phyloP scores from a whole-genome alignment of 2,113 vertebrate genomes.

The Cryptomyrus ogoouensis region DNA sequence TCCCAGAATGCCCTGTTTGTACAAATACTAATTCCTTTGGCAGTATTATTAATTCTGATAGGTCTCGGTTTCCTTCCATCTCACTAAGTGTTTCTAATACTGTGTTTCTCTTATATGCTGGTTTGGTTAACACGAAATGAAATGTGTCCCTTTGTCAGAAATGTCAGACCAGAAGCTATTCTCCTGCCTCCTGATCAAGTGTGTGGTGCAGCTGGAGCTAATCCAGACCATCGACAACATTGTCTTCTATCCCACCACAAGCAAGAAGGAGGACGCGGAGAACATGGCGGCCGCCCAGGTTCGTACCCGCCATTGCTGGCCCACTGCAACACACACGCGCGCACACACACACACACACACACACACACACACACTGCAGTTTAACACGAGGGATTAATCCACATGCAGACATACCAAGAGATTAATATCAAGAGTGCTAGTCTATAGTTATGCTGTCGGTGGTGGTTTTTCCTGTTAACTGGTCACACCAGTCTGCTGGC shows the following conservation, averaged over 20 bases:
- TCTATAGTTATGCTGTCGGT: not conserved
- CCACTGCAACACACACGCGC: too few species aligned
- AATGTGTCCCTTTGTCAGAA: slow-evolving; percentile 38
- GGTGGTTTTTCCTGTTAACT: not conserved
- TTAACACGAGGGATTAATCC: not conserved
- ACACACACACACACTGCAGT: not conserved
- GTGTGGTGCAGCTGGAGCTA: slow-evolving; percentile 91
- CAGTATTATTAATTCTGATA: not conserved
- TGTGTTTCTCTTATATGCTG: not conserved
- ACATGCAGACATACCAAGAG: not conserved
- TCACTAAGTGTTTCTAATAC: not conserved
- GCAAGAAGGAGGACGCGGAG: slow-evolving; percentile 95
- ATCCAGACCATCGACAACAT: slow-evolving; percentile 97
- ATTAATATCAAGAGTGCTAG: not conserved
- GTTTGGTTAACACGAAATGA: not conserved
- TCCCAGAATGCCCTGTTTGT: not conserved
- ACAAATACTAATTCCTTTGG: not conserved
- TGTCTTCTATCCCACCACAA: slow-evolving; percentile 90
- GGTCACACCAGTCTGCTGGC: not conserved
- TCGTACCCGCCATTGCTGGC: too few species aligned
- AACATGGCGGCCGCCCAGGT: slow-evolving; percentile 96
- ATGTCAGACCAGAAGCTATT: slow-evolving; percentile 86
- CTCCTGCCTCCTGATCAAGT: slow-evolving; percentile 92
- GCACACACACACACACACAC: not conserved
- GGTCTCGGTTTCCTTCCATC: not conserved